Percentiles rank a stretch among this genome's conserved stretches.
These are phyloP conservation scores for Carlito syrichta DNA, from an alignment of 2,113 vertebrate species.

Conservation along the genomic window DNA sequence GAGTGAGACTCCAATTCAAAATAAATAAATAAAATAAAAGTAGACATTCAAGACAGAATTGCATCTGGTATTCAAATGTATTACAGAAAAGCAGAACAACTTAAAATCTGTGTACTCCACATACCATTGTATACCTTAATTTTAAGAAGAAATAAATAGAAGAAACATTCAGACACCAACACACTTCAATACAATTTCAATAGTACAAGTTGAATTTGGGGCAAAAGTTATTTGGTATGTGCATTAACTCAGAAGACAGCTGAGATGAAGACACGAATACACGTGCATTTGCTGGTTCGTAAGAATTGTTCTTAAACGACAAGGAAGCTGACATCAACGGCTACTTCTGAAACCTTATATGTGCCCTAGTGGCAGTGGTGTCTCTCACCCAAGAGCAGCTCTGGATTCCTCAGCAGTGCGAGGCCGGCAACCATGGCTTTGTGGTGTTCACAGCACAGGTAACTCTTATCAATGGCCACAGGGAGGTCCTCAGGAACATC, in stretches of 20 bases:
- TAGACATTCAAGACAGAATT: conserved; percentile 11
- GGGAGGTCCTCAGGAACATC: conserved; percentile 16
- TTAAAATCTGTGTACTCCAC: not conserved
- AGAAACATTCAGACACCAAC: not conserved
- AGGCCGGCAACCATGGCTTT: conserved; percentile 94
- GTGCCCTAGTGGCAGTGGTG: not conserved
- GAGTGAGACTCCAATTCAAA: too few species aligned
- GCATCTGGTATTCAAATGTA: not conserved
- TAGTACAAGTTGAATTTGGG: not conserved
- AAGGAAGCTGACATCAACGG: rapidly evolving
- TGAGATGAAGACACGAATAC: not conserved
- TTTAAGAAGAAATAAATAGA: not conserved
- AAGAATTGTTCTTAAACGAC: not conserved
- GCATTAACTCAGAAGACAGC: not conserved
- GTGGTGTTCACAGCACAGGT: conserved; percentile 96
- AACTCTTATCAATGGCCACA: conserved; percentile 87
- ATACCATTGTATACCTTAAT: not conserved
- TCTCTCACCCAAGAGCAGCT: conserved; percentile 77
- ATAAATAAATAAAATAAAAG: too few species aligned
- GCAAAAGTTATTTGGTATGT: not conserved
- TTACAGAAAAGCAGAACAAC: not conserved
- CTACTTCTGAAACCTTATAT: rapidly evolving
- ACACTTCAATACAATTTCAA: not conserved
- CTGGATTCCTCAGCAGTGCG: conserved; percentile 82
- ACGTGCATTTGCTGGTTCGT: not conserved